Base-by-base conservation (phyloP, 2,797 vertebrate genomes). In the Cyclura pinguis region DNA sequence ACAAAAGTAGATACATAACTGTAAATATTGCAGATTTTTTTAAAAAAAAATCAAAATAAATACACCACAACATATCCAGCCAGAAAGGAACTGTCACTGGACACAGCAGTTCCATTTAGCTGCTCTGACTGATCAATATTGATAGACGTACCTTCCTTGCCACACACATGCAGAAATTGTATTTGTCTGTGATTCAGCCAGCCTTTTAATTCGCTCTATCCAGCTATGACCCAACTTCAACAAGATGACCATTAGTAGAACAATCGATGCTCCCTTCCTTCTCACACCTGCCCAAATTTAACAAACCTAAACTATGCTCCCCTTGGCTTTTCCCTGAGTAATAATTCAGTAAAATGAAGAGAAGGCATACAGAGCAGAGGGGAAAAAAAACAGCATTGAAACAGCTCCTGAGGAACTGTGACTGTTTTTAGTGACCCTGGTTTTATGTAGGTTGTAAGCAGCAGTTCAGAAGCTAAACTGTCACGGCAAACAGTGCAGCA, bases 381-480 rank as follows among this genome's bases (percentile, higher is more conserved):
- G 80, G 42, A 27, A 18, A 14, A 38, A 27, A 14, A 42, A 12
- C 52, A 83, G 27, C 57, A 52, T 7, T 67, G 47, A 42, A 42
- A 1, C 52, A 32, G 10, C 8, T 88, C 50, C 73, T 27, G 35
- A 74, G 29, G 67, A 88, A 24, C 22, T 73, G 29, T 3, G 72
- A 72, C 32, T 20, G 0, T 5, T 84, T 90, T 88, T 2, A 22
- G n/a, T 82, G 12, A 10, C 8, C 12, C 0, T 32, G 18, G 0
- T 0, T 85, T 90, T 89, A 85, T 12, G 85, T 80, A 32, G 27
- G 18, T 86, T 16, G 24, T 74, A 91, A 4, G 77, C 32, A 78
- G 69, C 88, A 16, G 62, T 64, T 47, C 84, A 32, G 20, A 59
- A 38, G 85, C 77, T 6, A 72, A 69, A 0, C 0, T 72, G 0